Base-by-base conservation (phyloP, 2,888 invertebrate species). In the Bruchidius siliquastri region DNA sequence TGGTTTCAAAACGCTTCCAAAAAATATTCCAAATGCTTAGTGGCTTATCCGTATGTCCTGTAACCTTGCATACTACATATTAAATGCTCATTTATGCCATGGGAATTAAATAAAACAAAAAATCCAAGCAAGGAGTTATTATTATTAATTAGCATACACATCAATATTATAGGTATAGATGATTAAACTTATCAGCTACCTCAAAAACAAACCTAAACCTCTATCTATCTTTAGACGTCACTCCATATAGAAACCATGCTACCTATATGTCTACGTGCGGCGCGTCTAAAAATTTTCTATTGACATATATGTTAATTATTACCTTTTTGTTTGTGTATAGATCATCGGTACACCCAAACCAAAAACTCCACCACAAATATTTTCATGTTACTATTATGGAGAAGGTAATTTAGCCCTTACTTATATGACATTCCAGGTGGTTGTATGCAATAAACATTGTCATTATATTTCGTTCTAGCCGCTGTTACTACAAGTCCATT, bases 231-330 rank as follows among this genome's bases (percentile, higher is more conserved):
- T 73, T 74, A 75, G 75, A 76, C 74, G 73, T 22, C 67, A 30
- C 49, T 4, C 49, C 49, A 49, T 49, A 49, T 49, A 49, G 49
- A 6, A 20, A 20, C 20, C 26, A 26, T 20, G 22, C 68, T 26
- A 67, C 26, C 32, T 3, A 69, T n/a, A 30, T 69, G 30, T 69
- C 18, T n/a, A 68, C 68, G 69, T 68, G 68, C 69, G 20, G 68
- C 67, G 72, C 74, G 76, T 76, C 78, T 76, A 76, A 77, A 77
- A 77, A 77, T 73, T 75, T 77, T 78, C 81, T 85, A 86, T 86
- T 86, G 86, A 86, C 84, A 86, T 86, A 86, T 86, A 86, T 86
- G 86, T 86, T 86, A 86, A 86, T 85, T 84, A 84, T 77, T 75
- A 22, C 69, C 8, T 49, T 49, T 49, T 49, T 49, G 1, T 49